Evolutionary conservation across 1,140 invertebrate genomes (phyloP).

Genomic region (Spodoptera frugiperda): DNA sequence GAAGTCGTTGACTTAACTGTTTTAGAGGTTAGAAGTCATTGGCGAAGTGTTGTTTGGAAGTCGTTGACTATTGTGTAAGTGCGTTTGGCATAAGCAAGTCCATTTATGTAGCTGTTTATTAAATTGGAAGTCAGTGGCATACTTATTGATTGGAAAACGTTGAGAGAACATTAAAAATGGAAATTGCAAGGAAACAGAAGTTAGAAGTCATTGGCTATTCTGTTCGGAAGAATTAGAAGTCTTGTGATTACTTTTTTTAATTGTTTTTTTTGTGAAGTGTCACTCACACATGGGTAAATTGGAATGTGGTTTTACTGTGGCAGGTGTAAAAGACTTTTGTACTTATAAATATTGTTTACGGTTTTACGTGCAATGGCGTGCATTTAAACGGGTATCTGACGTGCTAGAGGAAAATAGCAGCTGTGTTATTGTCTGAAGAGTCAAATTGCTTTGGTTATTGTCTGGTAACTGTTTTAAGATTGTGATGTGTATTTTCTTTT

Average conservation of each 20-base stretch:
- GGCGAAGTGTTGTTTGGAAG: background rate
- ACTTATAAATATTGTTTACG: conserved; percentile 8
- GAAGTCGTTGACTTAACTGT: background rate
- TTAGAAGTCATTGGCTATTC: too few relatives aligned
- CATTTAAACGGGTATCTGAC: conserved; percentile 5
- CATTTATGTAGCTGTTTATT: too few relatives aligned
- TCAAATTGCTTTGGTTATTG: too few relatives aligned
- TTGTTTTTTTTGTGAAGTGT: background rate
- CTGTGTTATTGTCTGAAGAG: background rate
- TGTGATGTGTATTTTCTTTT: too few relatives aligned
- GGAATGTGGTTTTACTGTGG: conserved; percentile 3
- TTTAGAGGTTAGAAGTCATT: background rate
- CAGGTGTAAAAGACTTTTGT: conserved; percentile 35
- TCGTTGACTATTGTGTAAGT: too few relatives aligned
- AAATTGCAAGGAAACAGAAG: too few relatives aligned
- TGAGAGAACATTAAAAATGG: too few relatives aligned
- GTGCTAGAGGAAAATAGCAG: background rate
- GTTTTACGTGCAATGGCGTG: conserved; percentile 18
- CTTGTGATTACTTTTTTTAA: too few relatives aligned
- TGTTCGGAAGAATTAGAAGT: too few relatives aligned
- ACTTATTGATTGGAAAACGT: too few relatives aligned
- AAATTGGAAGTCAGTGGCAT: background rate
- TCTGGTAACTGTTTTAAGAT: too few relatives aligned
- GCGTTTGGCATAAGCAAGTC: too few relatives aligned
- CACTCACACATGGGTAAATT: background rate